Base-by-base conservation (phyloP, 2,888 invertebrate genomes). In the Agonopterix subpropinquella region DNA sequence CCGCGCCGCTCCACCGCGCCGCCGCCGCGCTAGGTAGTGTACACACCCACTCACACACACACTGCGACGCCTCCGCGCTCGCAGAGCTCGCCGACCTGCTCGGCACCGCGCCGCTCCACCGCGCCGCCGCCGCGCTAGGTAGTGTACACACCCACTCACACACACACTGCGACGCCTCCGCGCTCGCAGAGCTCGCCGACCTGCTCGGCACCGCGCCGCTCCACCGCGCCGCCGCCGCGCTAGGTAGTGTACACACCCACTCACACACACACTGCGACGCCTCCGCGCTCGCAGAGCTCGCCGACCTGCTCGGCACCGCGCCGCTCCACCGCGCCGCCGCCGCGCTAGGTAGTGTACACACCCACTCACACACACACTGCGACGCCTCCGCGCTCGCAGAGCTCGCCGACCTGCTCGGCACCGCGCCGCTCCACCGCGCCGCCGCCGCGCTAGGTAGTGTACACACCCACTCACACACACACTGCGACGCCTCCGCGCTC, bases 71-170 rank as follows among this genome's bases (percentile, higher is more conserved):
- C 53, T 90, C 93, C 37, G 95, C 96, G 51, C 83, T 97, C 41
- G 94, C 95, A 44, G 96, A 97, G 89, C 93, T 96, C 54, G 91
- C 93, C 36, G 92, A 93, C 49, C 84, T 97, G 59, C 92, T 96
- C 66, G 97, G 97, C 18, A 92, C 92, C 48, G 89, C 88, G 44
- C 85, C 90, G 58, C 90, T 96, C 61, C 90, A 91, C 57, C 88
- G 90, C 53, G 91, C 93, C 50, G 95, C 96, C 0, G 68, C 74
- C 51, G 88, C 90, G 58, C 89, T 95, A 54, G 94, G 94, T 18
- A 18, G 1, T 13, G 13, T n/a, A n/a, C n/a, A n/a, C n/a, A n/a
- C n/a, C n/a, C n/a, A n/a, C n/a, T n/a, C n/a, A n/a, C n/a, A n/a
- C n/a, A n/a, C n/a, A n/a, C n/a, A n/a, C n/a, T n/a, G n/a, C 77